Percentiles rank a stretch among this genome's conserved stretches.
These are phyloP conservation scores for Coreius guichenoti DNA, from an alignment of 2,797 vertebrate genomes.

Conservation along the genomic window DNA sequence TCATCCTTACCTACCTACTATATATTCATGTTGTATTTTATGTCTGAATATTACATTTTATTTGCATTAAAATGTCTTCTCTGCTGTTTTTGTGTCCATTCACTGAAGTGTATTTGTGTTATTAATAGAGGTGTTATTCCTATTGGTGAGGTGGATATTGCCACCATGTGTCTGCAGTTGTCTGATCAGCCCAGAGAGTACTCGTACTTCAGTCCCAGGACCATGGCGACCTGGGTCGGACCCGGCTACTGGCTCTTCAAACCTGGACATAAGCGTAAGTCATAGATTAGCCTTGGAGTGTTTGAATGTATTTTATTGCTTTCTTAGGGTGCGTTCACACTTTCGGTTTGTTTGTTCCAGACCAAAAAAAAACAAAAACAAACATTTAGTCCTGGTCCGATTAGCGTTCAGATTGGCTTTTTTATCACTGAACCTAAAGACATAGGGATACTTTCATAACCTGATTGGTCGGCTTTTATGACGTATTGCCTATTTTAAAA, in stretches of 20 bases:
- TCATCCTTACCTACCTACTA: not conserved
- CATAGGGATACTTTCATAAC: too few relatives aligned
- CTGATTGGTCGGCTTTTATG: too few relatives aligned
- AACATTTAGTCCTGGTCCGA: too few relatives aligned
- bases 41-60: not conserved
- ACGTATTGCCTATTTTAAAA: too few relatives aligned
- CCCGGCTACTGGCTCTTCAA: constrained; percentile 96
- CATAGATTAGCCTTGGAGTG: not conserved
- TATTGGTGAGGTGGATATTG: constrained; percentile 82
- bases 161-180: constrained; percentile 87
- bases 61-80: not conserved
- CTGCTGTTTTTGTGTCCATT: not conserved
- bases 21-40: not conserved
- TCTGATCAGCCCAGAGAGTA: constrained; percentile 93
- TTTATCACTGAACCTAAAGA: too few relatives aligned
- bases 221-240: constrained; percentile 93
- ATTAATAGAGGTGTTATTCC: constrained; percentile 71
- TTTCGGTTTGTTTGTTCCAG: too few relatives aligned
- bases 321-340: not conserved
- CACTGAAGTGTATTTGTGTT: not conserved
- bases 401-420: too few relatives aligned
- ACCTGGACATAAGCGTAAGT: constrained; percentile 85
- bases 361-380: too few relatives aligned
- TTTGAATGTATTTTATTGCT: not conserved
- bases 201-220: constrained; percentile 96